Evolutionary conservation across 2,888 invertebrate genomes (phyloP).

Genomic region (Ligdia adustata): DNA sequence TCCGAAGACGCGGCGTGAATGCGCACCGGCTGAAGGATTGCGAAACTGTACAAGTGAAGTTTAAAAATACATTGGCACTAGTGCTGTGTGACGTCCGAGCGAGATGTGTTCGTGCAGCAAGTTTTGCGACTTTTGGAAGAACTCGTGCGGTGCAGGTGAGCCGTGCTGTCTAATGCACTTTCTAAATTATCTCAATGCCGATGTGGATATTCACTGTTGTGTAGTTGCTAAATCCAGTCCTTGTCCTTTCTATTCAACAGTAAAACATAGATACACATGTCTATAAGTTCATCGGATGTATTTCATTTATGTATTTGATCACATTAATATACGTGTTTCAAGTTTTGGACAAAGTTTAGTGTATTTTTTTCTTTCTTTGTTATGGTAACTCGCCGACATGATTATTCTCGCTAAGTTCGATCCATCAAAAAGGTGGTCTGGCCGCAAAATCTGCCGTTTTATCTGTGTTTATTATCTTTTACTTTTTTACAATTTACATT

Average conservation of each 20-base stretch:
- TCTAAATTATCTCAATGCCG: constrained; percentile 42
- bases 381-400: no score
- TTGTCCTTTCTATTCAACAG: constrained; percentile 56
- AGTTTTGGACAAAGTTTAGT: no score
- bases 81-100: constrained; percentile 70
- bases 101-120: constrained; percentile 81
- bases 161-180: constrained; percentile 43
- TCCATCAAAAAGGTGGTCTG: no score
- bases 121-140: constrained; percentile 80
- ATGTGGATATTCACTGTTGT: not conserved
- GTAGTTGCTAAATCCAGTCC: constrained; percentile 21
- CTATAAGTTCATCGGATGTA: no score
- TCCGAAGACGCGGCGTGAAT: constrained; percentile 62
- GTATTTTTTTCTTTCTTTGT: no score
- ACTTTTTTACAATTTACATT: no score
- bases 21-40: constrained; percentile 72
- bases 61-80: constrained; percentile 82
- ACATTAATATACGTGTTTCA: no score
- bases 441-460: no score
- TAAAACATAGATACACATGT: no score
- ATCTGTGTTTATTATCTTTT: no score
- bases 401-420: no score
- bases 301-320: no score
- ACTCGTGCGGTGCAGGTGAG: constrained; percentile 81
- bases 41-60: constrained; percentile 82